A percentile compares a stretch with the other conserved stretches of the same genome.
Evolutionary conservation across 2,888 invertebrate genomes (phyloP).

Genomic region (Stenchaetothrips biformis): DNA sequence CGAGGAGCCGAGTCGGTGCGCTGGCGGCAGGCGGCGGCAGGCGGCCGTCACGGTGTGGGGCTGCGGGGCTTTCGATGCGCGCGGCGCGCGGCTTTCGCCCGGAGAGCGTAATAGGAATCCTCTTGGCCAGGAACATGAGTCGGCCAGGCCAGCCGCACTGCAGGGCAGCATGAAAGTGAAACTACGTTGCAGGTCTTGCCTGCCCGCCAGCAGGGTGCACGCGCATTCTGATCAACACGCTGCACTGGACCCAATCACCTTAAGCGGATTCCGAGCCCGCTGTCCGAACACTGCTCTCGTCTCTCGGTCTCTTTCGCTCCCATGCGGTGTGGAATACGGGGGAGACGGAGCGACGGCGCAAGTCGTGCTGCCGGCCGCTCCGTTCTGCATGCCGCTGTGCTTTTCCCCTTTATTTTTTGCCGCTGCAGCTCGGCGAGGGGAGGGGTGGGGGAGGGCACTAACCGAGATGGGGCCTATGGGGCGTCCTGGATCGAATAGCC

Average conservation of each 20-base stretch:
- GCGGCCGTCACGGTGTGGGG: background rate
- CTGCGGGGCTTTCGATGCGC: background rate
- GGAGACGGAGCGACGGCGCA: no score
- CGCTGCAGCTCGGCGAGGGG: background rate
- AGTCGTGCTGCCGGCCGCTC: no score
- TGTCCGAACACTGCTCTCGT: background rate
- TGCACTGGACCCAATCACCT: background rate
- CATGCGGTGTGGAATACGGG: no score
- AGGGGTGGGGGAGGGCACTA: background rate
- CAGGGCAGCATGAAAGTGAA: no score
- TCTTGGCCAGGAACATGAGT: background rate
- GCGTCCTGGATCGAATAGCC: no score
- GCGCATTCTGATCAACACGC: conserved; percentile 4
- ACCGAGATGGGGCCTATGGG: no score
- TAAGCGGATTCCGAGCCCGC: conserved; percentile 9
- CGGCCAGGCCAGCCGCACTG: background rate
- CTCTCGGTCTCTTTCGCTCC: no score
- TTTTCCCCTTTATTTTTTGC: background rate
- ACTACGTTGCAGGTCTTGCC: no score
- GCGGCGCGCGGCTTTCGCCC: background rate
- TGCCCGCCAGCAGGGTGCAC: background rate
- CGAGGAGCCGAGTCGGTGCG: no score
- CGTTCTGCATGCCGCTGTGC: no score
- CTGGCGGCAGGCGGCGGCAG: background rate
- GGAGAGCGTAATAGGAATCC: background rate